These are phyloP conservation scores for Heliconius congener DNA, from an alignment of 1,140 invertebrate species.

Conservation along the genomic window DNA sequence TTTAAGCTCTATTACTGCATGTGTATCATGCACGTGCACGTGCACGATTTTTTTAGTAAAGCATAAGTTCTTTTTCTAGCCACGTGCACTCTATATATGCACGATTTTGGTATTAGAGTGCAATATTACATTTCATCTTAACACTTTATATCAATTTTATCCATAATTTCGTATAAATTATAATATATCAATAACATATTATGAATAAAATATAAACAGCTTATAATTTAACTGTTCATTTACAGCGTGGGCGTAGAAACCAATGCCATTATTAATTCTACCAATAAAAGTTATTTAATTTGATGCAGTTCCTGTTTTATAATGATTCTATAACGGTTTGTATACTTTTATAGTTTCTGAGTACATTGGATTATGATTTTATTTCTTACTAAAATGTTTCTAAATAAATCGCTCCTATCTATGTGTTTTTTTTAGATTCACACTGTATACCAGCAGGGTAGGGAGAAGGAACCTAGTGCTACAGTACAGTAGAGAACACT, in stretches of 20 bases:
- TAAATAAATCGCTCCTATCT: background rate
- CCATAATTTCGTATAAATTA: background rate
- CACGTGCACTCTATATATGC: too few relatives aligned
- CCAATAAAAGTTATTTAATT: constrained; percentile 42
- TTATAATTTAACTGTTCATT: constrained; percentile 1
- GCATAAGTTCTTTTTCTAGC: background rate
- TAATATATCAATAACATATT: background rate
- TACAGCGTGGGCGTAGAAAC: constrained; percentile 37
- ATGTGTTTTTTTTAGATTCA: background rate
- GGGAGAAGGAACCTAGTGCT: too few relatives aligned
- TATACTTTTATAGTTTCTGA: background rate
- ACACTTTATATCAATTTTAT: background rate
- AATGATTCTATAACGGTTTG: background rate
- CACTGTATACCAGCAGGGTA: too few relatives aligned
- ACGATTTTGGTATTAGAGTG: background rate
- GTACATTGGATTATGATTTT: background rate
- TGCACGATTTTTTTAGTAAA: background rate
- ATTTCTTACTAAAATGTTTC: background rate
- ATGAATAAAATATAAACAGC: background rate
- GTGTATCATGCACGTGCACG: too few relatives aligned
- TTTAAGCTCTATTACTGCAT: too few relatives aligned
- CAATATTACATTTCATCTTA: background rate
- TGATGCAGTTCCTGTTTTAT: constrained; percentile 26
- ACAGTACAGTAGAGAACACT: too few relatives aligned
- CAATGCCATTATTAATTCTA: constrained; percentile 36